phyloP scores from a whole-genome alignment of 2,888 invertebrate species.

The Dryomyza anilis region DNA sequence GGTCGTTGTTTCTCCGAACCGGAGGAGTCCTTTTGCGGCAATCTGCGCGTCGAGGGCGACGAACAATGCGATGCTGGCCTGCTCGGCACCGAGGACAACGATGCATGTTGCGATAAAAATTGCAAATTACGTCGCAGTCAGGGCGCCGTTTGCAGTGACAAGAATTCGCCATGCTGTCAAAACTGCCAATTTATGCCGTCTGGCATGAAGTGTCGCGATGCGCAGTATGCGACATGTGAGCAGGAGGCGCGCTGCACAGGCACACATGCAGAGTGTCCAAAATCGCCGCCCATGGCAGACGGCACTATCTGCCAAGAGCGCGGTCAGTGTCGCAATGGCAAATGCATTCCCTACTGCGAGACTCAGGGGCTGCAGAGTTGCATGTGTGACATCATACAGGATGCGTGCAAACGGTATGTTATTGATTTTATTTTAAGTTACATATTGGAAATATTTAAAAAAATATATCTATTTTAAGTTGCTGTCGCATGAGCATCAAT shows the following conservation, averaged over 20 bases:
- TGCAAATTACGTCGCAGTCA: constrained; percentile 82
- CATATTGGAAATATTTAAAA: neutral
- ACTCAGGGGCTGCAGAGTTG: constrained; percentile 91
- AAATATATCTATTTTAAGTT: constrained; percentile 58
- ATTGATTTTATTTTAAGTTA: neutral
- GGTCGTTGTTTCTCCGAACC: constrained; percentile 91
- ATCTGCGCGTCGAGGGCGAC: constrained; percentile 91
- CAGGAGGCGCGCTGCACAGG: constrained; percentile 91
- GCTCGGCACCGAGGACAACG: constrained; percentile 89
- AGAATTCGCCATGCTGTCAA: constrained; percentile 94
- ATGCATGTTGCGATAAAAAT: constrained; percentile 91
- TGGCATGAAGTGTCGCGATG: constrained; percentile 86
- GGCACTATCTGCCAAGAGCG: constrained; percentile 87
- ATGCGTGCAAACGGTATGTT: constrained; percentile 80
- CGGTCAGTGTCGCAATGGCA: constrained; percentile 88
- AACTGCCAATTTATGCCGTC: constrained; percentile 85
- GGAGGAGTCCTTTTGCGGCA: constrained; percentile 95
- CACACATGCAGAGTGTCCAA: constrained; percentile 77
- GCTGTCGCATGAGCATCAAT: constrained; percentile 89
- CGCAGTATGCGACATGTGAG: constrained; percentile 90
- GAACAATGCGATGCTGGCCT: constrained; percentile 97
- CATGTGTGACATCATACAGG: constrained; percentile 92
- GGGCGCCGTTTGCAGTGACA: constrained; percentile 93
- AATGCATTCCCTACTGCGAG: constrained; percentile 92
- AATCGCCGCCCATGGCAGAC: constrained; percentile 74